Conservation (phyloP, 2,113 vertebrate species). For the Pseudorectes ferrugineus region DNA sequence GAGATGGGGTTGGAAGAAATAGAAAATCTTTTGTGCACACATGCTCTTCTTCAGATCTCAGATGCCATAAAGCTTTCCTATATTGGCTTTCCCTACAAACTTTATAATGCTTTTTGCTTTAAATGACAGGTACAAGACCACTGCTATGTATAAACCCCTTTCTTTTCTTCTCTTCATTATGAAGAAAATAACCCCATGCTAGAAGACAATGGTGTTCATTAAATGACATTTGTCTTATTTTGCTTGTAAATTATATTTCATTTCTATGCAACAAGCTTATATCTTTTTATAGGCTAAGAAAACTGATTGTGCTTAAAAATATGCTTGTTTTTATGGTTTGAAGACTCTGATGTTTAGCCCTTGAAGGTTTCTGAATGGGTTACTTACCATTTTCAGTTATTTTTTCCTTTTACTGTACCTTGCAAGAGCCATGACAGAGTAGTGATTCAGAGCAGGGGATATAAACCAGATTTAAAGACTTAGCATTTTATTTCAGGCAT, state of each 20-base stretch:
- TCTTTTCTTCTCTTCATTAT: background rate
- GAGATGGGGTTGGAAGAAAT: background rate
- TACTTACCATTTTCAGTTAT: background rate
- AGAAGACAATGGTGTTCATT: background rate
- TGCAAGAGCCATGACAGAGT: background rate
- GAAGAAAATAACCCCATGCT: background rate
- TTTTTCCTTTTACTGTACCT: background rate
- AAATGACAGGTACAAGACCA: background rate
- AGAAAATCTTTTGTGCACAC: background rate
- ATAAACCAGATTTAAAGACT: constrained; percentile 42
- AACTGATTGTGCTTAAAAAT: background rate
- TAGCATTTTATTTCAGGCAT: constrained; percentile 36
- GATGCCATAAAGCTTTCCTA: background rate
- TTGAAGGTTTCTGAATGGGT: background rate
- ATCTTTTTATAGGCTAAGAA: background rate
- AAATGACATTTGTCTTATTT: background rate
- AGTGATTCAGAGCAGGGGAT: background rate
- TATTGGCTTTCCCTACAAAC: background rate
- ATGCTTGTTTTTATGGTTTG: background rate
- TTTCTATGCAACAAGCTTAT: background rate
- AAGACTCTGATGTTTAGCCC: background rate
- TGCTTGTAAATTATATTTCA: background rate
- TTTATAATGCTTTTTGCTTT: background rate
- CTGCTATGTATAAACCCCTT: background rate
- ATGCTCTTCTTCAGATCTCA: background rate